Percentiles rank a stretch among this genome's conserved stretches.
These are phyloP conservation scores for Tyto alba DNA, from an alignment of 2,113 vertebrate species.

Conservation along the genomic window DNA sequence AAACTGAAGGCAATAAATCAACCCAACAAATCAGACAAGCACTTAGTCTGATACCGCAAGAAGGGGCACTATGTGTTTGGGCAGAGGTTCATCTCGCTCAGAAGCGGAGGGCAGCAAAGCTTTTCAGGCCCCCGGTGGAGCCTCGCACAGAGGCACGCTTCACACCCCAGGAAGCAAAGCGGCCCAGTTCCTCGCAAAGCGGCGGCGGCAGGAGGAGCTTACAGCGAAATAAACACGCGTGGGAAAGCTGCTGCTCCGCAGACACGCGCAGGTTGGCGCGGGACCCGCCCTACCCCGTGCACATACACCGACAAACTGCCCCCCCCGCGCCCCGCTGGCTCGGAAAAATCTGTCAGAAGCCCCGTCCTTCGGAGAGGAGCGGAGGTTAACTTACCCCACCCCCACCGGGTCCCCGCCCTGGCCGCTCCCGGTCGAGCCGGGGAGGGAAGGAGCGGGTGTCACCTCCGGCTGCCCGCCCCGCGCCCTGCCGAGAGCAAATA, in stretches of 20 bases:
- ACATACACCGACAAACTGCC: fast-evolving
- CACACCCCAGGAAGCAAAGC: fast-evolving
- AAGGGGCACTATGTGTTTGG: no score
- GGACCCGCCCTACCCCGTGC: fast-evolving
- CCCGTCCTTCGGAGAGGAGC: fast-evolving
- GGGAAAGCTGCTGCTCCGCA: neutral
- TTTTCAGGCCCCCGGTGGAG: fast-evolving
- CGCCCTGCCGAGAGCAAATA: neutral
- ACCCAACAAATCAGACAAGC: neutral
- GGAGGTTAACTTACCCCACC: fast-evolving
- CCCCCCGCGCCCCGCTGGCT: fast-evolving
- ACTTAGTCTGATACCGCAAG: fast-evolving
- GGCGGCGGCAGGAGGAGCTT: fast-evolving
- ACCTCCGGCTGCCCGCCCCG: neutral
- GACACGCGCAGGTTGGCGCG: fast-evolving
- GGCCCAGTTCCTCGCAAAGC: neutral
- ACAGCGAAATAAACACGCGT: fast-evolving
- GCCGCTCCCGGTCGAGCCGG: fast-evolving
- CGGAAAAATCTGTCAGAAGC: fast-evolving
- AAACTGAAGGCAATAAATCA: neutral
- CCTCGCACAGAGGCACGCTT: fast-evolving
- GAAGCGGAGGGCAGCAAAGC: neutral
- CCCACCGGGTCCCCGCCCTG: neutral
- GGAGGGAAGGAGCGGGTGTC: no score
- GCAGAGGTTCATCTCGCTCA: fast-evolving